Evolutionary conservation across 2,113 vertebrate genomes (phyloP).

Genomic region (Phycodurus eques): DNA sequence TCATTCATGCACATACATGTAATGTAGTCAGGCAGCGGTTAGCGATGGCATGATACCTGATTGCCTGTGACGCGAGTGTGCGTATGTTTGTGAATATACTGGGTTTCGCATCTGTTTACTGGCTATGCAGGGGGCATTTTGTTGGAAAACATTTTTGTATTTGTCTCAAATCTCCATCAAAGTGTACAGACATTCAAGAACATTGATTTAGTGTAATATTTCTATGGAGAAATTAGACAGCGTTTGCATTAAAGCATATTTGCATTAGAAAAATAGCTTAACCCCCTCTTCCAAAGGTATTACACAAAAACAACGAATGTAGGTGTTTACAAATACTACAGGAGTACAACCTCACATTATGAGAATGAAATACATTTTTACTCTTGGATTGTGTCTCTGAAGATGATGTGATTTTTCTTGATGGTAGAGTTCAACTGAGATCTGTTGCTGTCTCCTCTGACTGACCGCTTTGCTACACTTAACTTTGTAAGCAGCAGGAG

Average conservation of each 20-base stretch:
- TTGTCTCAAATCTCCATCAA: conserved; percentile 15
- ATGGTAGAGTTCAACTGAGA: background rate
- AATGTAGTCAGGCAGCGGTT: conserved; percentile 54
- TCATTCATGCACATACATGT: conserved; percentile 32
- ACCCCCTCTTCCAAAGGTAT: background rate
- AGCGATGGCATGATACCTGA: conserved; percentile 47
- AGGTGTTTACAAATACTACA: background rate
- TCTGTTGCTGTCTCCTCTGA: background rate
- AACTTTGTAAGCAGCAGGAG: conserved; percentile 6
- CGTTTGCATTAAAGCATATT: background rate
- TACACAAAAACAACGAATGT: background rate
- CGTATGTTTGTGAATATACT: background rate
- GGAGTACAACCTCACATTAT: background rate
- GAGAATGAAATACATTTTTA: background rate
- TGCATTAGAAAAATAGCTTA: background rate
- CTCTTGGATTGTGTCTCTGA: background rate
- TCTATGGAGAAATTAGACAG: background rate
- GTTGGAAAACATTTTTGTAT: conserved; percentile 8
- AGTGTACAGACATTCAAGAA: conserved; percentile 7
- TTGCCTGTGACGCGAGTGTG: conserved; percentile 45
- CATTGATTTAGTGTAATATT: background rate
- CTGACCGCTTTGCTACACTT: background rate
- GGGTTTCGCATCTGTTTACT: conserved; percentile 38
- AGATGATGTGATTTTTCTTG: background rate
- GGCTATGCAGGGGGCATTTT: conserved; percentile 33